These are phyloP conservation scores for Geotria australis DNA, from an alignment of 2,797 vertebrate genomes.

Conservation along the genomic window DNA sequence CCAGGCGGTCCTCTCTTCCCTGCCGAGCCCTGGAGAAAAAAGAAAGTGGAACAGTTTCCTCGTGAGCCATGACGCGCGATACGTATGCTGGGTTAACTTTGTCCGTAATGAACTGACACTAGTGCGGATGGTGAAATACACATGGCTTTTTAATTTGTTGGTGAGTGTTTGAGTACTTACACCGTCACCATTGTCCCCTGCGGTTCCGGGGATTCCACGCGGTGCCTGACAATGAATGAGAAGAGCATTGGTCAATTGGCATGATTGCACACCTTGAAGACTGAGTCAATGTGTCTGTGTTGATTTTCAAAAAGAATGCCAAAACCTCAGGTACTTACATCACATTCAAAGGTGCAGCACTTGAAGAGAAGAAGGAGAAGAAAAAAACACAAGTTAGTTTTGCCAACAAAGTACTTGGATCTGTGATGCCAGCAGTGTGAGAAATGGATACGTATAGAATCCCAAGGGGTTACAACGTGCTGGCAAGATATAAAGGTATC, in stretches of 20 bases:
- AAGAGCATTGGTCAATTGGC: not conserved
- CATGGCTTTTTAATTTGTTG: too few species aligned
- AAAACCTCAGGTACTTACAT: conserved; percentile 3
- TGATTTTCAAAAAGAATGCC: not conserved
- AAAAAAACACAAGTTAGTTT: not conserved
- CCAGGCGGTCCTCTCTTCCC: conserved; percentile 5
- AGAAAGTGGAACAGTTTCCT: not conserved
- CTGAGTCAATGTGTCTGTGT: not conserved
- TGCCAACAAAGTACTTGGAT: too few species aligned
- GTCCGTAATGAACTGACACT: too few species aligned
- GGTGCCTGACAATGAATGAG: conserved; percentile 1
- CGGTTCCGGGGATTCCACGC: conserved; percentile 2
- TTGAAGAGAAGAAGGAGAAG: conserved; percentile 2
- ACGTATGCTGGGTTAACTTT: too few species aligned
- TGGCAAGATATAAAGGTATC: too few species aligned
- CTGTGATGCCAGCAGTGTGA: too few species aligned
- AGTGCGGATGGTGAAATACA: too few species aligned
- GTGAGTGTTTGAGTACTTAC: conserved; percentile 1
- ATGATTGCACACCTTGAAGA: not conserved
- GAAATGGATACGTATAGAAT: too few species aligned
- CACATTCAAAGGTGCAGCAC: conserved; percentile 6
- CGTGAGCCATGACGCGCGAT: too few species aligned
- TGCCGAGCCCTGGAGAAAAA: conserved; percentile 3
- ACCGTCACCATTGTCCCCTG: conserved; percentile 4
- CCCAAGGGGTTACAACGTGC: too few species aligned